Percentiles rank a stretch among this genome's conserved stretches.
Conservation (phyloP, 2,888 invertebrate genomes). For the Megamerina dolium region DNA sequence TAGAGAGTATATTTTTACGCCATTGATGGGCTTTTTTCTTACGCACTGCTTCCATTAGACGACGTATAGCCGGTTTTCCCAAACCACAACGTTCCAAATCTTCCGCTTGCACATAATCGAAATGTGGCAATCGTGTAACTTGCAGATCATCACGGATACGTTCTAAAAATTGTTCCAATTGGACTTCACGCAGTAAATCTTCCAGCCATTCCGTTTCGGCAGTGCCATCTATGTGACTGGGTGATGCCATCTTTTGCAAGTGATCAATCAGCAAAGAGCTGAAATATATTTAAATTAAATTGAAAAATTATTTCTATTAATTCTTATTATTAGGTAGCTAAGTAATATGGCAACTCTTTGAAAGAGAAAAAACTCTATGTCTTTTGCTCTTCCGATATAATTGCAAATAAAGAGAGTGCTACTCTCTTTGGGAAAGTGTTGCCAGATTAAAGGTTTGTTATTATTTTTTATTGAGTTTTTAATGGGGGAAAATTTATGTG, state of each 20-base stretch:
- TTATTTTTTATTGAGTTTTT: too few species aligned
- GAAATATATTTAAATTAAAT: too few species aligned
- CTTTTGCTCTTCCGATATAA: too few species aligned
- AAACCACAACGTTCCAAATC: constrained; percentile 93
- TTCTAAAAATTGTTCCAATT: constrained; percentile 84
- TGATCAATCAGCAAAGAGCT: background rate
- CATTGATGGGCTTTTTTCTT: constrained; percentile 77
- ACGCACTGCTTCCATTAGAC: constrained; percentile 86
- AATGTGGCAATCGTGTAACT: constrained; percentile 89
- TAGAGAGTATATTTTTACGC: constrained; percentile 76
- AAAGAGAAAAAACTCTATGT: too few species aligned
- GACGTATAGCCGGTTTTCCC: constrained; percentile 85
- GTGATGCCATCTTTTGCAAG: constrained; percentile 4
- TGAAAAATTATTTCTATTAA: too few species aligned
- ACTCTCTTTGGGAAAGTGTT: too few species aligned
- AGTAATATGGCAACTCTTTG: too few species aligned
- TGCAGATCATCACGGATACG: constrained; percentile 88
- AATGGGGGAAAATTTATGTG: too few species aligned
- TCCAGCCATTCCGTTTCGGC: constrained; percentile 54
- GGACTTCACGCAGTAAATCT: constrained; percentile 81
- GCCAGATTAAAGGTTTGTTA: too few species aligned
- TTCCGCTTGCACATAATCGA: constrained; percentile 92
- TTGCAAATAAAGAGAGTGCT: too few species aligned
- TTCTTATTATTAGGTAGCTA: too few species aligned
- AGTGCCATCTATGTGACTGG: constrained; percentile 1